Percentiles rank a stretch among this genome's conserved stretches.
Evolutionary conservation across 2,113 vertebrate species (phyloP).

Genomic region (Hippolais icterina): DNA sequence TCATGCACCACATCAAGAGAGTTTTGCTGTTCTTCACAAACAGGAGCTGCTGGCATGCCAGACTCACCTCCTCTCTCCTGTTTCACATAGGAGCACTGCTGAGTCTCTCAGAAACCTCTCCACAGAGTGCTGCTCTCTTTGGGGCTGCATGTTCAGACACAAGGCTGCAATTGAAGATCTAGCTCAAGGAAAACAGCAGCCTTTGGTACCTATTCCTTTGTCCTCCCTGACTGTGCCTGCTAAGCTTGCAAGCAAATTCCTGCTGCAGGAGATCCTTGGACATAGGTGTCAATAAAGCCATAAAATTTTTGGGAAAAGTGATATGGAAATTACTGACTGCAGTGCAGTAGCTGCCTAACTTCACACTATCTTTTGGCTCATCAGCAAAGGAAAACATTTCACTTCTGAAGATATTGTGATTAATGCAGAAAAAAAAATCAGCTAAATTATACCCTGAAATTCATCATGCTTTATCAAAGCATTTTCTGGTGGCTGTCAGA

Average conservation of each 20-base stretch:
- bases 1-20: not conserved
- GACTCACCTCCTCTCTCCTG: not conserved
- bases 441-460: not conserved
- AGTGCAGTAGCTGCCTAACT: not conserved
- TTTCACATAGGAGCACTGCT: rapidly evolving
- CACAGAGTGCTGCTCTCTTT: not conserved
- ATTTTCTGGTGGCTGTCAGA: not conserved
- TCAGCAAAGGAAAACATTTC: not conserved
- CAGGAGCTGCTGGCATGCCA: not conserved
- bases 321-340: not conserved
- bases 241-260: not conserved
- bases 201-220: not conserved
- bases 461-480: not conserved
- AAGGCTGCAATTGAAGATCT: not conserved
- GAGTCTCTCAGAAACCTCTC: not conserved
- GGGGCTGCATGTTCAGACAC: not conserved
- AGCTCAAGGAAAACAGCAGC: not conserved
- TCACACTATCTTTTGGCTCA: not conserved
- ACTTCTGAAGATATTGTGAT: not conserved
- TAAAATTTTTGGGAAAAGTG: not conserved
- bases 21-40: not conserved
- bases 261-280: not conserved
- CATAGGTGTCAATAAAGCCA: not conserved
- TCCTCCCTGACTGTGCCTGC: not conserved
- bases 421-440: not conserved